Evolutionary conservation across 2,888 invertebrate species (phyloP).

Genomic region (Fissipunctia ypsillon): DNA sequence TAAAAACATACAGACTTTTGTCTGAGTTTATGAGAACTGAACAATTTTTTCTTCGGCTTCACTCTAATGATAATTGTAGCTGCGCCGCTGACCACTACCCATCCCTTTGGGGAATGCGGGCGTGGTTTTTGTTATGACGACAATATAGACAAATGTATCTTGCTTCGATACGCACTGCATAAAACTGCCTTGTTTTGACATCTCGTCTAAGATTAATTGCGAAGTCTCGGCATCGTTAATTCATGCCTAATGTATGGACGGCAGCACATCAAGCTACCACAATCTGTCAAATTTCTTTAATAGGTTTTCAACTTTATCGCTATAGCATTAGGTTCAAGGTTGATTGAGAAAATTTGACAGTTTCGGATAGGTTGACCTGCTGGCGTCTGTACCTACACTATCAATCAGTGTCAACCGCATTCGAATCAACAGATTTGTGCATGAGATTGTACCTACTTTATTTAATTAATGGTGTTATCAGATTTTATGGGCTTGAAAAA

Average conservation of each 20-base stretch:
- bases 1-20: too few species aligned
- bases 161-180: slow-evolving; percentile 22
- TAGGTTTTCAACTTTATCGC: too few species aligned
- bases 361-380: too few species aligned
- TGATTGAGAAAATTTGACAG: too few species aligned
- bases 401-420: slow-evolving; percentile 55
- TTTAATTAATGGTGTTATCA: slow-evolving; percentile 9
- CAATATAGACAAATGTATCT: background rate
- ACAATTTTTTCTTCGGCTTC: too few species aligned
- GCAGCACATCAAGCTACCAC: too few species aligned
- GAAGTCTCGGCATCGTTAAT: slow-evolving; percentile 37
- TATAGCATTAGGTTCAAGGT: too few species aligned
- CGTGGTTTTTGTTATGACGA: background rate
- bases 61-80: too few species aligned
- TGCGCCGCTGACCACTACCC: too few species aligned
- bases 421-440: slow-evolving; percentile 8
- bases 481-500: background rate
- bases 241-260: too few species aligned
- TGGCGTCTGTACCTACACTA: slow-evolving; percentile 13
- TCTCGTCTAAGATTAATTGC: slow-evolving; percentile 46
- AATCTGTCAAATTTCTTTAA: too few species aligned
- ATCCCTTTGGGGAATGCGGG: background rate
- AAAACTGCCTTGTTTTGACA: slow-evolving; percentile 51
- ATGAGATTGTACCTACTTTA: background rate
- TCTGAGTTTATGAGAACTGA: too few species aligned